These are phyloP conservation scores for Poecile montanus DNA, from an alignment of 2,797 vertebrate genomes.

Conservation along the genomic window DNA sequence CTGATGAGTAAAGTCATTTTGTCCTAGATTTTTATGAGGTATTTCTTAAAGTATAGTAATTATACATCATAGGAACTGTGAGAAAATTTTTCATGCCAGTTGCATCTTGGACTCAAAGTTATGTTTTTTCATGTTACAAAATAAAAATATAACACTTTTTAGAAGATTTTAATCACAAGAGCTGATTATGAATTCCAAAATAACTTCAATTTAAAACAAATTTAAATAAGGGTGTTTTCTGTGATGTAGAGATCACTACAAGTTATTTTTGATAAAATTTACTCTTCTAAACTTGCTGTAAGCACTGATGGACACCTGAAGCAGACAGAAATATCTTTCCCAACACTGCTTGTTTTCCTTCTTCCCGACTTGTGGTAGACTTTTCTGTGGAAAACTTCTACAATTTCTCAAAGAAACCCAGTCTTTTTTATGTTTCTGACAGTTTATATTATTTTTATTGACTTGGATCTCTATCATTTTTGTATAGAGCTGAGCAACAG, in stretches of 20 bases:
- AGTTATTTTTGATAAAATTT: background rate
- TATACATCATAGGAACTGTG: background rate
- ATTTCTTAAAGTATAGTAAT: background rate
- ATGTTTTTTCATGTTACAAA: background rate
- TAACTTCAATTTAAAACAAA: background rate
- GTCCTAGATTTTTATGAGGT: background rate
- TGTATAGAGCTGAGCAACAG: background rate
- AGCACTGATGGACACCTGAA: background rate
- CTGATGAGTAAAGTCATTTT: background rate
- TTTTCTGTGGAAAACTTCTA: background rate
- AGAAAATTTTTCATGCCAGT: background rate
- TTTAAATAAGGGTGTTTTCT: background rate
- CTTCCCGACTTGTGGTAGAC: background rate
- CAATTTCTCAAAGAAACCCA: background rate
- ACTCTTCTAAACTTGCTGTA: background rate
- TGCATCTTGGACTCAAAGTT: background rate
- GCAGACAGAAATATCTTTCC: background rate
- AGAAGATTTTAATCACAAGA: background rate
- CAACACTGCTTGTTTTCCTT: background rate
- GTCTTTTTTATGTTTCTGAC: background rate
- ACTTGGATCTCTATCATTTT: background rate
- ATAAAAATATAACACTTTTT: background rate
- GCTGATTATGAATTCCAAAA: background rate
- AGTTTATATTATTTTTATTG: background rate
- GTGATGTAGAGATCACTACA: background rate